phyloP scores from a whole-genome alignment of 92 coral and sea anemone species.

The Bergia sp. region DNA sequence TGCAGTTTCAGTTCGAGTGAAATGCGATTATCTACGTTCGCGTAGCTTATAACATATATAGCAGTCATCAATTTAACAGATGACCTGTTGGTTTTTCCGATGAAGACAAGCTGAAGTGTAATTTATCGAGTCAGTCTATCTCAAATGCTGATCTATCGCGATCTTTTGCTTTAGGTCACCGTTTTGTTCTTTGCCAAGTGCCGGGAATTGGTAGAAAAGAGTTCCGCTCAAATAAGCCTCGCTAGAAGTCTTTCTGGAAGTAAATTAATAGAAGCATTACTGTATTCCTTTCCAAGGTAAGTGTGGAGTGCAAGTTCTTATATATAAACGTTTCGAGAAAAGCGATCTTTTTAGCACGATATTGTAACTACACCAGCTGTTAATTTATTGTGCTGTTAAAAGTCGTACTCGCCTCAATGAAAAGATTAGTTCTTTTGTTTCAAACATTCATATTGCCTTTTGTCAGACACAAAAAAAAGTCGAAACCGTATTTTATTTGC shows the following conservation, averaged over 20 bases:
- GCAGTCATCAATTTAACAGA: neutral
- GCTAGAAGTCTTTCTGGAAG: conserved; percentile 57
- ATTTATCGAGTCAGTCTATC: conserved; percentile 24
- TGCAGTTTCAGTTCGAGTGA: neutral
- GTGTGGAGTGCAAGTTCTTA: neutral
- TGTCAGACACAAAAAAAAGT: neutral
- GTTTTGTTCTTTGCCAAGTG: conserved; percentile 94
- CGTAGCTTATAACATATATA: neutral
- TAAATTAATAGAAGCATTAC: conserved; percentile 59
- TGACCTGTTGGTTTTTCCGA: neutral
- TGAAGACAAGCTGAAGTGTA: neutral
- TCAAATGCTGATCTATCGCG: neutral
- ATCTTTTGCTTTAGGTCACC: conserved; percentile 63
- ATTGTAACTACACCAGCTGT: neutral
- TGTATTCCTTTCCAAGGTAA: conserved; percentile 77
- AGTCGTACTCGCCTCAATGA: neutral
- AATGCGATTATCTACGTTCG: neutral
- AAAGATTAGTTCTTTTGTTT: conserved; percentile 19
- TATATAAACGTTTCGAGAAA: neutral
- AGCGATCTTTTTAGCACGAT: neutral
- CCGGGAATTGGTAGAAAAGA: conserved; percentile 84
- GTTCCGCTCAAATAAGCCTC: conserved; percentile 61
- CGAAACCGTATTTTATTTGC: neutral
- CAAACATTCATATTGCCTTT: neutral
- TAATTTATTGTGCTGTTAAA: neutral